phyloP scores from a whole-genome alignment of 2,888 invertebrate genomes.

The Sesia bembeciformis region DNA sequence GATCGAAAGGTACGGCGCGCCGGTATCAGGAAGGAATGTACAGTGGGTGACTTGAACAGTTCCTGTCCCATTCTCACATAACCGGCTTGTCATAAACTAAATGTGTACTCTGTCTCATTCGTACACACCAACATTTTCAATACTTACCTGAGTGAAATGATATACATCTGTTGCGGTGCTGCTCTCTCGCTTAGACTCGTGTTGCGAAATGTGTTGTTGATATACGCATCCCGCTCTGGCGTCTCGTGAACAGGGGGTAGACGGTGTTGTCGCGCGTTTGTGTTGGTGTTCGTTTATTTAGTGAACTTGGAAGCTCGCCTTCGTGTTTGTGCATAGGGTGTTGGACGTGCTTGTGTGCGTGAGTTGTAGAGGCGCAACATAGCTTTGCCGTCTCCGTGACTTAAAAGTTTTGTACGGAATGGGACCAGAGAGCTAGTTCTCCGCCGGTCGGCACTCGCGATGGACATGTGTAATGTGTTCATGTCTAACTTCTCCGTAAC shows the following conservation, averaged over 20 bases:
- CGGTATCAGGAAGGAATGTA: conserved; percentile 75
- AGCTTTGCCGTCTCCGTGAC: conserved; percentile 74
- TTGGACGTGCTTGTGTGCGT: conserved; percentile 56
- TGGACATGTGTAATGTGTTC: conserved; percentile 40
- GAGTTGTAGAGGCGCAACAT: conserved; percentile 72
- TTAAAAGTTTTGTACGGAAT: conserved; percentile 71
- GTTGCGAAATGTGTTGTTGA: conserved; percentile 60
- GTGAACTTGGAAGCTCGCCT: conserved; percentile 72
- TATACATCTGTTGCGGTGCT: conserved; percentile 70
- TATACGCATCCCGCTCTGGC: conserved; percentile 56
- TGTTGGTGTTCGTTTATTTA: conserved; percentile 74
- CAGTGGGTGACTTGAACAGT: conserved; percentile 70
- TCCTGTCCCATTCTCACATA: conserved; percentile 58
- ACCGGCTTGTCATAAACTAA: conserved; percentile 67
- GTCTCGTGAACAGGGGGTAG: conserved; percentile 70
- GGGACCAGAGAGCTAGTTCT: conserved; percentile 59
- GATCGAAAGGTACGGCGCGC: conserved; percentile 71
- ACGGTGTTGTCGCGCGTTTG: conserved; percentile 62
- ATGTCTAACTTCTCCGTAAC: conserved; percentile 58
- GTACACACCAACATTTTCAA: conserved; percentile 67
- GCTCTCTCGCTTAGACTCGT: conserved; percentile 45
- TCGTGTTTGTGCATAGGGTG: conserved; percentile 72
- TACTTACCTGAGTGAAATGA: conserved; percentile 73
- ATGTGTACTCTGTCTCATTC: conserved; percentile 60
- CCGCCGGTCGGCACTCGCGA: conserved; percentile 63